These are phyloP conservation scores for Nannoperca obscura DNA, from an alignment of 2,797 vertebrate genomes.

Conservation along the genomic window DNA sequence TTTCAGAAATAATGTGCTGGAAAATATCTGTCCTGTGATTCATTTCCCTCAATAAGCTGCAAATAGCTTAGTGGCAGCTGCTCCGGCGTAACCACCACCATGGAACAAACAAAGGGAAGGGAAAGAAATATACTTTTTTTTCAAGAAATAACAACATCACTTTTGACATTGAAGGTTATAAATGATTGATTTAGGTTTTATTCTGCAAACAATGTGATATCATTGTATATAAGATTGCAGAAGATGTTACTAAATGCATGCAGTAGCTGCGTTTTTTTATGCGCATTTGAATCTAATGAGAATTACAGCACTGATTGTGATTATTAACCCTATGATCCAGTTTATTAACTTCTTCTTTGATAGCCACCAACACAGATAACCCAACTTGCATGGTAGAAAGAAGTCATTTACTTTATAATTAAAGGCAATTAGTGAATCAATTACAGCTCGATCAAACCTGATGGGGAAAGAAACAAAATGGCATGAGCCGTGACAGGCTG, in stretches of 20 bases:
- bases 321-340: slow-evolving; percentile 77
- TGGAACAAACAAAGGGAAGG: slow-evolving; percentile 24
- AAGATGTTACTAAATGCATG: slow-evolving; percentile 53
- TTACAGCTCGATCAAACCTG: slow-evolving; percentile 81
- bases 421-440: slow-evolving; percentile 84
- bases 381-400: slow-evolving; percentile 58
- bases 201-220: slow-evolving; percentile 40
- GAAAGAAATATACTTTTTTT: slow-evolving; percentile 9
- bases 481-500: slow-evolving; percentile 46
- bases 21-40: slow-evolving; percentile 60
- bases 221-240: slow-evolving; percentile 63
- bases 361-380: slow-evolving; percentile 72
- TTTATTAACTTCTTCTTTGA: slow-evolving; percentile 78
- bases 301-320: slow-evolving; percentile 64
- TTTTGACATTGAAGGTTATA: slow-evolving; percentile 22
- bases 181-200: slow-evolving; percentile 42
- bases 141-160: slow-evolving; percentile 25
- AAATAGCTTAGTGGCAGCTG: slow-evolving; percentile 47
- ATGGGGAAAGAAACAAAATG: slow-evolving; percentile 77
- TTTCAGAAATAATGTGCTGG: slow-evolving; percentile 58
- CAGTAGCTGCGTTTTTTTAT: slow-evolving; percentile 66
- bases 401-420: slow-evolving; percentile 82
- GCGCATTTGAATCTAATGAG: slow-evolving; percentile 71
- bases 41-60: slow-evolving; percentile 59
- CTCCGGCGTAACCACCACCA: slow-evolving; percentile 30